A percentile compares a stretch with the other conserved stretches of the same genome.
Conservation (phyloP, 2,888 invertebrate genomes). For the Ditula angustiorana region DNA sequence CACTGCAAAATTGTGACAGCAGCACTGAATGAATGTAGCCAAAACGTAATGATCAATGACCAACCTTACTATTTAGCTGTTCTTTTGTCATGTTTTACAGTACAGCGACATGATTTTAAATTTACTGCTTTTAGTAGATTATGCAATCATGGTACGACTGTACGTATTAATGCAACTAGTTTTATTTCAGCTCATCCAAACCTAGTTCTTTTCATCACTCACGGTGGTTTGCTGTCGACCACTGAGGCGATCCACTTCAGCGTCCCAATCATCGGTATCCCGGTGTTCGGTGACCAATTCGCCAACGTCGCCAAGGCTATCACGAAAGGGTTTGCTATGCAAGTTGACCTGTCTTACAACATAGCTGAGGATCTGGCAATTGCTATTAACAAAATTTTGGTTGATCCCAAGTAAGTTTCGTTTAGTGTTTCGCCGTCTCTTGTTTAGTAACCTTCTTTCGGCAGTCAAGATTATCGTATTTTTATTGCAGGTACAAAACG, state of each 20-base stretch:
- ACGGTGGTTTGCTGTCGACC: conserved; percentile 62
- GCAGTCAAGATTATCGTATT: too few species aligned
- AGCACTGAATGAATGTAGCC: too few species aligned
- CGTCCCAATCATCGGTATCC: conserved; percentile 64
- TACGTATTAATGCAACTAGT: neutral
- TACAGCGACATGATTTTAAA: too few species aligned
- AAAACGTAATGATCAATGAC: too few species aligned
- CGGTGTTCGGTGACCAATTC: conserved; percentile 63
- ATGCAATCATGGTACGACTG: too few species aligned
- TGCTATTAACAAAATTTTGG: conserved; percentile 57
- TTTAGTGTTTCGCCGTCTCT: too few species aligned
- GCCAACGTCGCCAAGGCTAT: conserved; percentile 58
- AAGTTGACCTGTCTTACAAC: conserved; percentile 53
- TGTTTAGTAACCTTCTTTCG: too few species aligned
- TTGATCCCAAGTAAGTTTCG: conserved; percentile 58
- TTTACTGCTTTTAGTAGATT: neutral
- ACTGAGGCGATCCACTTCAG: conserved; percentile 62
- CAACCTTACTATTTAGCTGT: too few species aligned
- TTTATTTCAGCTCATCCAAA: conserved; percentile 60
- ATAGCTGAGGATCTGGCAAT: conserved; percentile 52
- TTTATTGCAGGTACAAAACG: conserved; percentile 50
- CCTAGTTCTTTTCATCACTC: conserved; percentile 61
- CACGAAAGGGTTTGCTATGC: conserved; percentile 56
- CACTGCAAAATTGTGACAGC: too few species aligned
- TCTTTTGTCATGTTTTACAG: too few species aligned